Base-by-base conservation (phyloP, 2,888 invertebrate species). In the Lasius fuliginosus region DNA sequence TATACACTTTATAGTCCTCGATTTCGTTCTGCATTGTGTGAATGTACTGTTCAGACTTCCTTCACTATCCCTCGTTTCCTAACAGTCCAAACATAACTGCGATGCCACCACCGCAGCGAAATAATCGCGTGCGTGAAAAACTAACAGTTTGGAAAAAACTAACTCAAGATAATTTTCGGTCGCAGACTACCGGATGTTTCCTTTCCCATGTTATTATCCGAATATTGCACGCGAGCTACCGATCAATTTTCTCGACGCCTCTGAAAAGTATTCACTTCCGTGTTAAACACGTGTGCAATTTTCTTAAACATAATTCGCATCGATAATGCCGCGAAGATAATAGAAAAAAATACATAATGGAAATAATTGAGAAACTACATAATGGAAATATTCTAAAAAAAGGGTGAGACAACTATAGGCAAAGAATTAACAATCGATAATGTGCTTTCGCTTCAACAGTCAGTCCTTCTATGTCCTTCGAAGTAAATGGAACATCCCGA, bases 401-500 rank as follows among this genome's bases (percentile, higher is more conserved):
- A 27, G 18, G 18, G 11, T 23, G 0, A n/a, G 1, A 27, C 4
- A 4, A 65, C 3, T 65, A 40, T 30, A 67, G 49, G 65, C 0
- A 40, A 27, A 18, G 15, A 77, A 77, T 23, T 30, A 65, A 49
- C 18, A n/a, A 49, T 30, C 18, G 15, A 36, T 3, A 49, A 64
- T 18, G 5, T 49, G 1, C 1, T 49, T 33, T 65, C 23, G 49
- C 23, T 33, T 27, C 12, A 23, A 27, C 12, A 18, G 27, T 67
- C 40, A 67, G 53, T 77, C n/a, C n/a, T 8, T 67, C 15, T 12
- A 8, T 1, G 1, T 40, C 27, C 56, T 77, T 77, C 53, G 0
- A 67, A 67, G 40, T 53, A 77, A 76, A 76, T 76, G 65, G 65
- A 76, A 76, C 53, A 40, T 53, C 53, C 67, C 27, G 76, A 27